A percentile compares a stretch with the other conserved stretches of the same genome.
phyloP scores from a whole-genome alignment of 2,888 invertebrate genomes.

The Agapostemon virescens region DNA sequence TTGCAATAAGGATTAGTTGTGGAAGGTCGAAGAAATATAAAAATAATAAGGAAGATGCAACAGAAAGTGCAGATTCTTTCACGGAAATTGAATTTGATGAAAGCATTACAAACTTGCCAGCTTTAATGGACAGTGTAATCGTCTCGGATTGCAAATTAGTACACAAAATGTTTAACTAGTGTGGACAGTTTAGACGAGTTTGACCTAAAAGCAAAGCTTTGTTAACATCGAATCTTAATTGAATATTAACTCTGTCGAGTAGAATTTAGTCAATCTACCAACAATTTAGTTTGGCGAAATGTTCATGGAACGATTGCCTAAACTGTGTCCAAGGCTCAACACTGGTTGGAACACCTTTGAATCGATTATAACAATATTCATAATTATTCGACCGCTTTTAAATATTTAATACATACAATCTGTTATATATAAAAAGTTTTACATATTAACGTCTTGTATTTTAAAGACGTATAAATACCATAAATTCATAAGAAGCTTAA shows the following conservation, averaged over 20 bases:
- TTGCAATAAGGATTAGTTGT: too few relatives aligned
- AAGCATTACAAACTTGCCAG: background rate
- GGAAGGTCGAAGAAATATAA: too few relatives aligned
- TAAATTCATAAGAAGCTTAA: background rate
- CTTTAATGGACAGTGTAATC: background rate
- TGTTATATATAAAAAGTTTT: too few relatives aligned
- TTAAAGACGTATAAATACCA: too few relatives aligned
- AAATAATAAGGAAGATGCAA: too few relatives aligned
- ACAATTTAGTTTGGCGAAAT: background rate
- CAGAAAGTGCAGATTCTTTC: too few relatives aligned
- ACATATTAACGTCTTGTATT: too few relatives aligned
- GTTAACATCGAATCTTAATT: background rate
- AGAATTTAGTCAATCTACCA: background rate
- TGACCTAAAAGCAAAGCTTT: background rate
- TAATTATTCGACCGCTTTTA: background rate
- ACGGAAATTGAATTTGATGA: background rate
- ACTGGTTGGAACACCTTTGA: background rate
- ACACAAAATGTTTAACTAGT: background rate
- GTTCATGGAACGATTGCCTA: background rate
- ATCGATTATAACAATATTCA: background rate
- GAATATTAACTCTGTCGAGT: background rate
- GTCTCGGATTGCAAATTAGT: background rate
- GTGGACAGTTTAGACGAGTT: background rate
- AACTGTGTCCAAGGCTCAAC: background rate
- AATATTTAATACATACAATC: too few relatives aligned